phyloP scores from a whole-genome alignment of 2,888 invertebrate species.

The Nymphalis c-album region DNA sequence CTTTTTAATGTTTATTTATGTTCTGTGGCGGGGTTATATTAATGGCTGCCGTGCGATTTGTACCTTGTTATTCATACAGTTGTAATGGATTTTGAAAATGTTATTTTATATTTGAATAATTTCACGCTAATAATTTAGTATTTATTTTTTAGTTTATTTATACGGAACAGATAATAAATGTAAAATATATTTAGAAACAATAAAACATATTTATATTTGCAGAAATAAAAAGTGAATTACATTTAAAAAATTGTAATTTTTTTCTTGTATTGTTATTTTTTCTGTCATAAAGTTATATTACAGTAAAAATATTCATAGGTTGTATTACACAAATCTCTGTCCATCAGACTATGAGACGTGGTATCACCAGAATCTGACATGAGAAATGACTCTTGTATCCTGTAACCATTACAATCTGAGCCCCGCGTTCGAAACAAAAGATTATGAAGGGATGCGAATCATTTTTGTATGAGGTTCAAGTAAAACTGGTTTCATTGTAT shows the following conservation, averaged over 20 bases:
- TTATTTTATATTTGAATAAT: slow-evolving; percentile 13
- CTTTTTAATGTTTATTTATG: slow-evolving; percentile 72
- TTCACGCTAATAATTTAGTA: not conserved
- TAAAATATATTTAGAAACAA: too few species aligned
- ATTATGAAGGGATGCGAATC: slow-evolving; percentile 17
- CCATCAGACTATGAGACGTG: slow-evolving; percentile 65
- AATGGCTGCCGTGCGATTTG: slow-evolving; percentile 31
- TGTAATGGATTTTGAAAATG: slow-evolving; percentile 32
- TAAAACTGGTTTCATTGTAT: slow-evolving; percentile 49
- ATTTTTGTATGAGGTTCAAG: slow-evolving; percentile 40
- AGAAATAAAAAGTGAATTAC: not conserved
- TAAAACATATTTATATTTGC: not conserved
- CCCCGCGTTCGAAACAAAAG: slow-evolving; percentile 34
- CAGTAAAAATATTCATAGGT: slow-evolving; percentile 67
- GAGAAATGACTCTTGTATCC: slow-evolving; percentile 67
- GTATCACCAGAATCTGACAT: slow-evolving; percentile 73
- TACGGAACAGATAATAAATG: too few species aligned
- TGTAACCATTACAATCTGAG: slow-evolving; percentile 49
- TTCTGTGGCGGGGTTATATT: slow-evolving; percentile 56
- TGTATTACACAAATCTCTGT: slow-evolving; percentile 70
- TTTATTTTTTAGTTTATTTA: too few species aligned
- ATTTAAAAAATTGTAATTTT: not conserved
- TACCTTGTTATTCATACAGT: slow-evolving; percentile 33
- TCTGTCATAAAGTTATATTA: slow-evolving; percentile 34
- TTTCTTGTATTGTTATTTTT: not conserved